These are phyloP conservation scores for Calypte anna DNA, from an alignment of 2,113 vertebrate species.

Conservation along the genomic window DNA sequence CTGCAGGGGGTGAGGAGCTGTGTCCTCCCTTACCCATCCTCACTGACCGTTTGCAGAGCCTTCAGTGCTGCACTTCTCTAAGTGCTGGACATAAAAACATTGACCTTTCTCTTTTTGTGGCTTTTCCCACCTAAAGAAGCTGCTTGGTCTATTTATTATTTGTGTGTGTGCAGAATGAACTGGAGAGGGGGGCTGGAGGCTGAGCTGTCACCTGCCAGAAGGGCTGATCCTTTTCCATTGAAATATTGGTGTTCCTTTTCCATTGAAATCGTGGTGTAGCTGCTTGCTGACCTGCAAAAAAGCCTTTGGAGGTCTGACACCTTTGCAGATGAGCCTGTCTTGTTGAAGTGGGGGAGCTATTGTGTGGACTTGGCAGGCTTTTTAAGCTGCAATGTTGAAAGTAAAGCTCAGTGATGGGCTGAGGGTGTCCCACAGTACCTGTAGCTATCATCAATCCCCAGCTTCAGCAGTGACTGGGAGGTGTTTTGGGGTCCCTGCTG, in stretches of 20 bases:
- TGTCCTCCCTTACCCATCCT: neutral
- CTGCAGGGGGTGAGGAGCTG: neutral
- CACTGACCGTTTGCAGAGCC: neutral
- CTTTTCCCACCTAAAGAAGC: neutral
- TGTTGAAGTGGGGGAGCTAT: neutral
- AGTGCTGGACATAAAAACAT: neutral
- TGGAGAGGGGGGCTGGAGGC: neutral
- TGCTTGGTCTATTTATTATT: neutral
- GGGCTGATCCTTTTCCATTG: neutral
- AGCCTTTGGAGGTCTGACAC: neutral
- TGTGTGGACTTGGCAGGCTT: neutral
- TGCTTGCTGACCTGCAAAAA: neutral
- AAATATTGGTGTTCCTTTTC: neutral
- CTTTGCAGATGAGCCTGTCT: neutral
- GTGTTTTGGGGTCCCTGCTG: neutral
- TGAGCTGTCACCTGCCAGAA: neutral
- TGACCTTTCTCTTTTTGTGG: neutral
- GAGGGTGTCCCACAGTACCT: fast-evolving
- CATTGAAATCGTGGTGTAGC: fast-evolving
- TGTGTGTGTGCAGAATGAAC: neutral
- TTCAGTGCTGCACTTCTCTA: neutral
- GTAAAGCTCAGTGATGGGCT: fast-evolving
- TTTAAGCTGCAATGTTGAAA: neutral
- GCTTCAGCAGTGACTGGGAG: fast-evolving
- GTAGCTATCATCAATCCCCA: fast-evolving